Evolutionary conservation across 1,140 invertebrate species (phyloP), one percentile per base, ranked within the genome.

Genomic region (Pygmarrhopalites habei): DNA sequence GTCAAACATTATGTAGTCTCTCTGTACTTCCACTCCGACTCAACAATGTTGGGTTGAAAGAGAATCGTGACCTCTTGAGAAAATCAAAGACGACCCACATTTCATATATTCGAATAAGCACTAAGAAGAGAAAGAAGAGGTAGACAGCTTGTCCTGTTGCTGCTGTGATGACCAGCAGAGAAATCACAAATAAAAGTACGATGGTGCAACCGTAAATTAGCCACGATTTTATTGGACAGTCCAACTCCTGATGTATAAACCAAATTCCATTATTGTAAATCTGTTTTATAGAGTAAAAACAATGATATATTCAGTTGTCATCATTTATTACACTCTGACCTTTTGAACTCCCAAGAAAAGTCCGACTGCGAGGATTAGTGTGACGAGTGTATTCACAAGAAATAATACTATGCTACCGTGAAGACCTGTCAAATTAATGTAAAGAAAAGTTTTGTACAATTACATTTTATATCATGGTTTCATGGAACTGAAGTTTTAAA

Each of bases 51-150:
- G 61, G 43, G 23, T 28, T 64, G 58, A 60, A 64, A 19, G 44
- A 58, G 53, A 57, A 64, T 35, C 64, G 62, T 1, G 69, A 68
- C 26, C 46, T 35, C 47, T 58, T 41, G 23, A 70, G 56, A 49
- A 63, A 70, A 49, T 70, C 69, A 53, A 67, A 70, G 12, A 70
- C 64, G n/a, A 70, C 62, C 65, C 65, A 70, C 25, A 70, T 70
- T 43, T 70, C 69, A 52, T 70, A 70, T n/a, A 66, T 58, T 10
- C 69, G 63, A 44, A 68, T 53, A 5, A 65, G 28, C 28, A 64
- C 28, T 14, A 62, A 19, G 14, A 64, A 26, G n/a, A 65, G 30
- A 41, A 70, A 60, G 28, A 65, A 32, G 25, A 63, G 49, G 51
- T 64, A 68, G 15, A 60, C 29, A 7, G 67, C 26, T 52, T 64